Base-by-base conservation (phyloP, 1,140 invertebrate genomes). In the Lepidurus packardi region DNA sequence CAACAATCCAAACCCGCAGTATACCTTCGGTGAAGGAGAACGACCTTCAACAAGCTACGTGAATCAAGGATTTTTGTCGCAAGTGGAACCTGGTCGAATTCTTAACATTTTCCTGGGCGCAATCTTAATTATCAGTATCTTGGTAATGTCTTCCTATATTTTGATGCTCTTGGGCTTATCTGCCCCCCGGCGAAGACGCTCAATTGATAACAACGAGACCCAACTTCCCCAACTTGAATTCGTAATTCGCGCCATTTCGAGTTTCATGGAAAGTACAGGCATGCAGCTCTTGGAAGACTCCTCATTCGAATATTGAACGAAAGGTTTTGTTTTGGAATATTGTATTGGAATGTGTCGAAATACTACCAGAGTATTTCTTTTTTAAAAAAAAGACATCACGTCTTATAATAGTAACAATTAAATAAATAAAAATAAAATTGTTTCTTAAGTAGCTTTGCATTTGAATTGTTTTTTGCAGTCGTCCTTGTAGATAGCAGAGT, bases 381-480 rank as follows among this genome's bases (percentile, higher is more conserved):
- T n/a, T 34, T 4, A 34, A 34, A 34, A 7, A 34, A 75, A 43
- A n/a, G 6, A 75, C n/a, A 44, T 11, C 0, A 44, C 24, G 21
- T 16, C 41, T 75, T 43, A 75, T 8, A 75, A 75, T 42, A 43
- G 42, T 75, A 75, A 75, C 43, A 75, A 34, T n/a, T 75, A 25
- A n/a, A 75, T 21, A 21, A 75, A 75, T 21, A 21, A 43, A 43
- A 75, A 42, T 25, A 21, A n/a, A 9, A 43, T 75, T 75, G 21
- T 65, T 65, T 21, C 1, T 75, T 75, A 43, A 43, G 11, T 6
- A 25, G 41, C 74, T 43, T 44, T 75, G 75, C 78, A 77, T 34
- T 78, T 78, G 75, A 73, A 77, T 73, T 79, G 78, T 77, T 74
- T 65, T 76, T 76, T 43, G 76, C 79, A 80, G 73, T 80, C 79